These are phyloP conservation scores for Hydrotaea cyrtoneurina DNA, from an alignment of 2,888 invertebrate genomes.

Conservation along the genomic window DNA sequence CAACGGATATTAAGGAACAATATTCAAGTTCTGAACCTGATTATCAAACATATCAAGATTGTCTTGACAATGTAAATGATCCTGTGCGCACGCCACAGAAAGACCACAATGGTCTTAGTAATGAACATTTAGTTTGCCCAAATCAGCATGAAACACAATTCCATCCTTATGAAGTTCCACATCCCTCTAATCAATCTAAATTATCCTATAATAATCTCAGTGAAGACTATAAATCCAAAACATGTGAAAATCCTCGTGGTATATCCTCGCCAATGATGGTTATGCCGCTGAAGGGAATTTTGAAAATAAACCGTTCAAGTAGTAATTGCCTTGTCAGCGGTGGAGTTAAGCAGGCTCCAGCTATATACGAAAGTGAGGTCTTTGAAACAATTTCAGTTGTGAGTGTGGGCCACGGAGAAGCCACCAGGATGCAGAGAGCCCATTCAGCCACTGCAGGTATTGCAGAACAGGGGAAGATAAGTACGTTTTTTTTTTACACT, in stretches of 20 bases:
- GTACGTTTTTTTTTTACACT: conserved; percentile 17
- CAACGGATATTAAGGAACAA: neutral
- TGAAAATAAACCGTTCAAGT: conserved; percentile 16
- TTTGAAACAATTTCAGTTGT: conserved; percentile 9
- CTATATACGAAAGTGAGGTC: conserved; percentile 1
- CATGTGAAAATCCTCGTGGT: too few relatives aligned
- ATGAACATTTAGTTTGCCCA: too few relatives aligned
- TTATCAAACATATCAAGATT: neutral
- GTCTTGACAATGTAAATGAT: neutral
- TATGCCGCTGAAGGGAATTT: conserved; percentile 35
- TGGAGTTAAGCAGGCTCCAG: neutral
- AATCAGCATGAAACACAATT: too few relatives aligned
- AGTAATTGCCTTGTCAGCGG: neutral
- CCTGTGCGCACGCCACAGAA: too few relatives aligned
- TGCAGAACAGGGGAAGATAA: neutral
- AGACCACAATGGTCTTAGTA: too few relatives aligned
- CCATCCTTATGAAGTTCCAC: neutral
- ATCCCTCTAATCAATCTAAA: neutral
- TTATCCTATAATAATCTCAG: too few relatives aligned
- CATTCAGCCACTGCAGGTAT: neutral
- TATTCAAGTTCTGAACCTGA: neutral
- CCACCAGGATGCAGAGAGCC: neutral
- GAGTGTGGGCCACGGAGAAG: neutral
- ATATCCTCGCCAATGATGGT: too few relatives aligned
- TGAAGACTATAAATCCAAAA: too few relatives aligned